Base-by-base conservation (phyloP, 2,113 vertebrate genomes). In the Hucho hucho region DNA sequence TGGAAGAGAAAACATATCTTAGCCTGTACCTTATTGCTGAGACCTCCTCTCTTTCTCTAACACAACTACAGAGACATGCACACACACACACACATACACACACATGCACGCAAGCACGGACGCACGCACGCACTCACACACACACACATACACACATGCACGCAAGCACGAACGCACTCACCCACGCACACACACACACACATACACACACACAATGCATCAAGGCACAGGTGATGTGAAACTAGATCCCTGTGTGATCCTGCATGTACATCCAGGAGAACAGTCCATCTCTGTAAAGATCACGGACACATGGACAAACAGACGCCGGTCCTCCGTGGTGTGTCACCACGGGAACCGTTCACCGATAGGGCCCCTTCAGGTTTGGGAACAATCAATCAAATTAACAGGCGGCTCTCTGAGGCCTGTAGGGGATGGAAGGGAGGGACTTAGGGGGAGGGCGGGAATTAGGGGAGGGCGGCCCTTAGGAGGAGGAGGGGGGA, bases 301-400 rank as follows among this genome's bases (percentile, higher is more conserved):
- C 76, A 61, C 70, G 71, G 68, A 75, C 89, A 77, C 69, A 46
- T 74, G 83, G 76, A 86, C 84, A 87, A 79, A 89, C 81, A 88
- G 69, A 74, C 73, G 32, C 76, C 59, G 3, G 70, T 72, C 74
- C 75, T 26, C 64, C 82, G n/a, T n/a, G 67, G 78, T 47, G 77
- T 85, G 79, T 79, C 76, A 69, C 86, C 80, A 59, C 14, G 77
- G 82, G 73, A 82, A 87, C 82, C 61, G 11, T 47, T 75, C 53
- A 6, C 79, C 26, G 76, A 75, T 78, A 64, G 4, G 74, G 63
- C 73, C 72, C 47, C n/a, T 6, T 75, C 72, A 72, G 84, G 73
- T 85, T 91, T 85, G 75, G 82, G 76, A 73, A 84, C 69, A 69
- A 90, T 89, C 82, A 83, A 84, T 89, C 75, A 90, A 66, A 25